Conservation (phyloP, 1,140 invertebrate genomes). For the Agrypnia vestita region DNA sequence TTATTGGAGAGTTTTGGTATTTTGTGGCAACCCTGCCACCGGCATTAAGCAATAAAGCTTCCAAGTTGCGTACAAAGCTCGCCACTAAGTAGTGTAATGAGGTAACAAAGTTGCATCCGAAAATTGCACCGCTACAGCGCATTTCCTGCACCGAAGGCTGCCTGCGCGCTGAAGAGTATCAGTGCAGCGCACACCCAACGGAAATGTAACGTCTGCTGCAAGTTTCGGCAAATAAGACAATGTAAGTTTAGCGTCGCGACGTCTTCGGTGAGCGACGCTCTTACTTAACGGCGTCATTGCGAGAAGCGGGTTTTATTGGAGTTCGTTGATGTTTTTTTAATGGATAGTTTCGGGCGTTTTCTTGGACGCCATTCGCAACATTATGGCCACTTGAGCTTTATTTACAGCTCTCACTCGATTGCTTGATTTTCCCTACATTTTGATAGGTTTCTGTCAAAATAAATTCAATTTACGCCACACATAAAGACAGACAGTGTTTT, state of each 20-base stretch:
- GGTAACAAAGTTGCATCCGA: constrained; percentile 56
- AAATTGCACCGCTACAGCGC: constrained; percentile 30
- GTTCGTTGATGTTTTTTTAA: constrained; percentile 17
- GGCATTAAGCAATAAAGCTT: constrained; percentile 48
- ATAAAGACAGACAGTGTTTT: too few species aligned
- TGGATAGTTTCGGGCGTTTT: constrained; percentile 6
- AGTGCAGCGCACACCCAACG: constrained; percentile 11
- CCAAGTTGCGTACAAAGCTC: constrained; percentile 53
- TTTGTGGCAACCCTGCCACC: background rate
- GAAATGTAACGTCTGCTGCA: constrained; percentile 34
- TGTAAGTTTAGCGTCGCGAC: constrained; percentile 38
- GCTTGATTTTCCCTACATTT: too few species aligned
- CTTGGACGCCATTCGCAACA: too few species aligned
- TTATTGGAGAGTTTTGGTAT: too few species aligned
- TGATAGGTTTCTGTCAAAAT: too few species aligned
- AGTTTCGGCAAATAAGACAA: constrained; percentile 39
- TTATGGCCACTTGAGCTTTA: too few species aligned
- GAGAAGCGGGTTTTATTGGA: constrained; percentile 16
- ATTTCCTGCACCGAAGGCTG: constrained; percentile 28
- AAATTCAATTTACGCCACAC: too few species aligned
- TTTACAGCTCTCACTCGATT: too few species aligned
- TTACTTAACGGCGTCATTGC: constrained; percentile 24
- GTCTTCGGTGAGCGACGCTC: constrained; percentile 17
- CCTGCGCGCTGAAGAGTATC: background rate
- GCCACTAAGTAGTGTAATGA: constrained; percentile 58